Base-by-base conservation (phyloP, 2,113 vertebrate genomes). In the Hippocampus zosterae region DNA sequence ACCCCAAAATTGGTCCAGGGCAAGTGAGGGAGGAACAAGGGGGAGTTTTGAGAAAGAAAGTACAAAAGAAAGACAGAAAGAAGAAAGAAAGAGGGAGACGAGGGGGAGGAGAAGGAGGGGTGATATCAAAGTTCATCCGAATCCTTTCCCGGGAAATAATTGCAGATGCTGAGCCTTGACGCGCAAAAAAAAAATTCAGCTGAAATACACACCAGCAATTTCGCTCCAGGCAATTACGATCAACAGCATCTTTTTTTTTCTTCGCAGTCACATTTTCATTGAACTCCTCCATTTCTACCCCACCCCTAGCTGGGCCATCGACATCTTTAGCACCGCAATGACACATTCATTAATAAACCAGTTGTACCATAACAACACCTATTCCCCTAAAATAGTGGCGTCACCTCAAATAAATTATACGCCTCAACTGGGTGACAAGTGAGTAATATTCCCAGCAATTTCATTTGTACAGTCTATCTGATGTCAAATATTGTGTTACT, bases 1-100 rank as follows among this genome's bases (percentile, higher is more conserved):
- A 79, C 77, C 78, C 80, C 79, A 91, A 37, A 90, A 92, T 89
- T 90, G 89, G 84, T 85, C 87, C 71, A 9, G 79, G 82, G 83
- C 71, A 76, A 62, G 70, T 65, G 56, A 57, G 37, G 37, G 74
- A 68, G 66, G 66, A 67, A 40, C 66, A 67, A 72, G 60, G 33
- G 70, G 44, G 70, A 1, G 3, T 37, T 23, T 10, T 44, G 33
- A 23, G 41, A 42, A 19, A 57, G 42, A 70, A 57, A 40, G 67
- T 42, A 11, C 33, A 37, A 37, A 37, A 37, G 5, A 37, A 37
- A 37, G 33, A 33, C 5, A 33, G 33, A 33, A 33, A 33, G 41
- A 66, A 60, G 61, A 70, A 57, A 40, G 67, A 46, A 11, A 41
- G 1, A 59, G 50, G 19, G 73, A 6, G 66, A 70, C 64, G 71